Conservation (phyloP, 1,140 invertebrate species). For the Heterodera schachtii region DNA sequence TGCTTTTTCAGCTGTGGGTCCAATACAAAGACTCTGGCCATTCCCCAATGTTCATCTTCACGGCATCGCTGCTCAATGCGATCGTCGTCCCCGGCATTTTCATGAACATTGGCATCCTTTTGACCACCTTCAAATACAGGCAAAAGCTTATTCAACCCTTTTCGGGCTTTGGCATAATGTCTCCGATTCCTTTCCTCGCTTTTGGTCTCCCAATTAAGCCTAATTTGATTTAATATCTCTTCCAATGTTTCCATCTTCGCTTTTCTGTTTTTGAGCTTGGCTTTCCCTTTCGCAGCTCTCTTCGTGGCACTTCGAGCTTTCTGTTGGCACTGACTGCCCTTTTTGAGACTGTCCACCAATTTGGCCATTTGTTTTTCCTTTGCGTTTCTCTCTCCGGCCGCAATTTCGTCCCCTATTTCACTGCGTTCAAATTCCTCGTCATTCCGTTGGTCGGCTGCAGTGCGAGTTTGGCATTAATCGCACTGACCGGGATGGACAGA, state of each 20-base stretch:
- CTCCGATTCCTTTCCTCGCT: too few species aligned
- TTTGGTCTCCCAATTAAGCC: background rate
- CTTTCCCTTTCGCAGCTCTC: background rate
- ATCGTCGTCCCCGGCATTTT: too few species aligned
- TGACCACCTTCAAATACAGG: constrained; percentile 17
- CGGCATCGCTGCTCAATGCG: background rate
- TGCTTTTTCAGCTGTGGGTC: background rate
- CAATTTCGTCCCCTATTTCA: constrained; percentile 20
- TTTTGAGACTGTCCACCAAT: constrained; percentile 5
- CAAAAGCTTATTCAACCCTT: background rate
- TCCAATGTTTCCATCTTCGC: too few species aligned
- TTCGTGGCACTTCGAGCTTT: too few species aligned
- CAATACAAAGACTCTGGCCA: constrained; percentile 8
- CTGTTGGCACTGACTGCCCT: constrained; percentile 13
- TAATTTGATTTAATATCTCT: background rate
- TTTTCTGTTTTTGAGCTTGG: background rate
- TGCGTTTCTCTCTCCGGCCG: background rate
- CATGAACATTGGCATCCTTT: constrained; percentile 17
- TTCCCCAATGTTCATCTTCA: constrained; percentile 8
- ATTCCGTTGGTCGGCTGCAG: constrained; percentile 19
- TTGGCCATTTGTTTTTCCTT: too few species aligned
- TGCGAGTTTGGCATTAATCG: background rate
- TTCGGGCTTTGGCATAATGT: background rate
- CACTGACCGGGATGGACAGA: constrained; percentile 17
- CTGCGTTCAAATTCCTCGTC: constrained; percentile 8